Evolutionary conservation across 2,113 vertebrate species (phyloP).

Genomic region (Paramisgurnus dabryanus): DNA sequence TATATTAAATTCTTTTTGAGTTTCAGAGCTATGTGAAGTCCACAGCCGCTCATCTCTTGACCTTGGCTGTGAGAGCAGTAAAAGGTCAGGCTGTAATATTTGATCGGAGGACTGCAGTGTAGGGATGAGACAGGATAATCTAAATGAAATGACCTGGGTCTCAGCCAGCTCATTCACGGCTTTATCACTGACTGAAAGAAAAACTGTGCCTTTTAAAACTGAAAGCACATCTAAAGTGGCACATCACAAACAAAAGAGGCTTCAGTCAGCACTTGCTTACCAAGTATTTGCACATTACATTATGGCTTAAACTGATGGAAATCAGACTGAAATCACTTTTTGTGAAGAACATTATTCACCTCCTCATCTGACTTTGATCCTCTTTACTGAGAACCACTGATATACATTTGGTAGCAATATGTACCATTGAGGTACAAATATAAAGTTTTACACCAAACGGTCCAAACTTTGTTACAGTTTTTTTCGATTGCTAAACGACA

Average conservation of each 20-base stretch:
- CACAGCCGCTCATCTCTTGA: conserved; percentile 21
- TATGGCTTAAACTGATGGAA: background rate
- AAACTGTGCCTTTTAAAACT: background rate
- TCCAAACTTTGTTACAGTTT: too few relatives aligned
- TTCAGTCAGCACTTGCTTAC: background rate
- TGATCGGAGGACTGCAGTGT: conserved; percentile 45
- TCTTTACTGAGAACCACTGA: too few relatives aligned
- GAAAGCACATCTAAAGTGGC: background rate
- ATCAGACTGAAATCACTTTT: background rate
- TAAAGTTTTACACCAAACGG: too few relatives aligned
- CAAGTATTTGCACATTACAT: background rate
- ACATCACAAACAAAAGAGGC: background rate
- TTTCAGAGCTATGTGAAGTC: conserved; percentile 32
- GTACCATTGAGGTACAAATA: too few relatives aligned
- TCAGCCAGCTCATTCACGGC: conserved; percentile 20
- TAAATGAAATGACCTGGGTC: conserved; percentile 46
- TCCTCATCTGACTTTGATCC: too few relatives aligned
- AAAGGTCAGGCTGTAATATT: conserved; percentile 52
- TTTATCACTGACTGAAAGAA: conserved; percentile 34
- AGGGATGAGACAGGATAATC: conserved; percentile 41
- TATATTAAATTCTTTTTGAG: background rate
- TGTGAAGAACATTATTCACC: background rate
- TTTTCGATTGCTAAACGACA: too few relatives aligned
- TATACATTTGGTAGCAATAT: too few relatives aligned
- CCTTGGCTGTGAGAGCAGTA: conserved; percentile 49